Base-by-base conservation (phyloP, 2,797 vertebrate genomes). In the Rhinogobio ventralis region DNA sequence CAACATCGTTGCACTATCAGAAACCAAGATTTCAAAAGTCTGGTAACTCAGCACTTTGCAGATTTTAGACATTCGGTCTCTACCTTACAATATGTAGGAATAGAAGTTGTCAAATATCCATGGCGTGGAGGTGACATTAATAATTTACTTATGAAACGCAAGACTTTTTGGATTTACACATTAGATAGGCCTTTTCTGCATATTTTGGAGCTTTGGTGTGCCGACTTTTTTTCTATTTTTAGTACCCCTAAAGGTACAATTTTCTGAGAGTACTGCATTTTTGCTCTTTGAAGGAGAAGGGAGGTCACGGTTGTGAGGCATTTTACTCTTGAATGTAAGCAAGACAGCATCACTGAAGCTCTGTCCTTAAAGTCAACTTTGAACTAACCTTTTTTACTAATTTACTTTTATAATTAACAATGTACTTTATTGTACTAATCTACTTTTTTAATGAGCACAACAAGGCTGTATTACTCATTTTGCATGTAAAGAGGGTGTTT, bases 301-400 rank as follows among this genome's bases (percentile, higher is more conserved):
- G 51, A 81, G 14, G 60, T 79, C 39, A 81, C 9, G 28, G 66
- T 53, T 53, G 78, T 53, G 49, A 69, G 66, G 23, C 66, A 68
- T 55, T 53, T 80, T 23, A 39, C 74, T 76, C 20, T 39, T 57
- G 2, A 39, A 39, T 17, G 51, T 76, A 15, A 57, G 33, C 30
- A 39, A 36, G 30, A 30, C 20, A n/a, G 20, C 28, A 9, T 53
- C 20, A 57, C 28, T 55, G 33, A 36, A 69, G 15, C 19, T 23
- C 28, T 51, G 28, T 51, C 62, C 45, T 55, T 25, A 57, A 57
- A 80, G 49, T 39, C 64, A 69, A 55, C 79, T 39, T 42, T 36
- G 15, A 68, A 36, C 9, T 36, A 46, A 68, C 45, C 19, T 25
- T 42, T 80, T 36, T 19, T 6, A 11, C 20, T n/a, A 5, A 57